Base-by-base conservation (phyloP, 92 coral and sea anemone genomes). In the Paramuricea clavata region DNA sequence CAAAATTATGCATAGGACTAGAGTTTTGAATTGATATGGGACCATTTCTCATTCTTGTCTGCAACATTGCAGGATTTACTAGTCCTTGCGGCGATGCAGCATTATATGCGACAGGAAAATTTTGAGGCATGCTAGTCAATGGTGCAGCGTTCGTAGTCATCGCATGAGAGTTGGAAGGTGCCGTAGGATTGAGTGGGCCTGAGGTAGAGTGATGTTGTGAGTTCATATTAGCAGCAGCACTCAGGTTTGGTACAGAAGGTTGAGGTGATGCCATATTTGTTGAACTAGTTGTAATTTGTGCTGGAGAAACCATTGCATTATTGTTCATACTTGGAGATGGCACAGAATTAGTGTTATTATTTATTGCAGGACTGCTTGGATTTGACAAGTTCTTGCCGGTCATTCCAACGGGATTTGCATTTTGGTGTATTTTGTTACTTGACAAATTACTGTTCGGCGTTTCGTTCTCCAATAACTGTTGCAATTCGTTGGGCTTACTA, bases 261-360 rank as follows among this genome's bases (percentile, higher is more conserved):
- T 95, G 93, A 83, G 99, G 95, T 69, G 98, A 97, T 62, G 98
- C 92, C 82, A 93, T 98, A 60, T n/a, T n/a, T n/a, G 93, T 91
- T 44, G 99, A 93, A 89, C 98, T 96, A 76, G 93, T 95, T 31
- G 98, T 97, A 94, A 94, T 93, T 87, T 95, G 97, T 74, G 95
- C 97, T 62, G 98, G 98, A 39, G 99, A 96, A 82, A 95, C 93
- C 85, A 94, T 87, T 28, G 98, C 86, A 76, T 95, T 93, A 76
- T 86, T 54, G 62, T 54, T 92, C 54, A 96, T 85, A 74, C 90
- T 92, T 49, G 99, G 99, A 50, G 97, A 93, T 83, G 92, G 93
- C 76, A 92, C 98, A 41, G 97, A 89, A 59, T 97, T 95, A 80
- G 92, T 92, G 54, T 93, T 92, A 81, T 36, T 79, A 27, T 95